Evolutionary conservation across 35 echinoderm and acorn worm species (phyloP).

Genomic region (Apostichopus parvimensis): DNA sequence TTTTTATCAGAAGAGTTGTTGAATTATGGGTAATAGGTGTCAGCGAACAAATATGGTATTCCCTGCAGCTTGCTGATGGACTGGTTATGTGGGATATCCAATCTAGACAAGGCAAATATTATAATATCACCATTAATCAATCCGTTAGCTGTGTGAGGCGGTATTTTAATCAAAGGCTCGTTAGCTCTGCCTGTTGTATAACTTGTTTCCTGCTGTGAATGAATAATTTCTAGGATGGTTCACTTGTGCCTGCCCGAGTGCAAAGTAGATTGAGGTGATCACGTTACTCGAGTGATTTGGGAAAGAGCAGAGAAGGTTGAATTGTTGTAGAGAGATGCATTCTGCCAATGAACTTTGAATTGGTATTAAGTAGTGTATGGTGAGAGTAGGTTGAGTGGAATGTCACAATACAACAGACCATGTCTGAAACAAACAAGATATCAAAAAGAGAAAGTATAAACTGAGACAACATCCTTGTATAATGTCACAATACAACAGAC

Average conservation of each 20-base stretch:
- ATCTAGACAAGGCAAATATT: background rate
- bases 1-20: background rate
- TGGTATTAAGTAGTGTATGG: no score
- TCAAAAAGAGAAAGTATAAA: no score
- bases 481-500: no score
- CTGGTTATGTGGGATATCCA: background rate
- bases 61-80: conserved; percentile 24
- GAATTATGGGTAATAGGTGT: conserved; percentile 31
- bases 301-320: background rate
- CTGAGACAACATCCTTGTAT: no score
- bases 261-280: conserved; percentile 15
- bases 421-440: no score
- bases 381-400: no score
- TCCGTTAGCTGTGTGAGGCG: background rate
- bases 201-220: conserved; percentile 12
- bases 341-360: no score
- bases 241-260: background rate
- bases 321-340: no score
- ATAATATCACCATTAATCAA: conserved; percentile 1
- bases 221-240: conserved; percentile 45
- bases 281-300: background rate
- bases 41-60: conserved; percentile 15
- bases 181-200: conserved; percentile 16
- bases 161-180: conserved; percentile 22
- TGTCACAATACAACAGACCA: no score